A percentile compares a stretch with the other conserved stretches of the same genome.
phyloP scores from a whole-genome alignment of 23 tunicate genomes.

The Ciona savignyi region DNA sequence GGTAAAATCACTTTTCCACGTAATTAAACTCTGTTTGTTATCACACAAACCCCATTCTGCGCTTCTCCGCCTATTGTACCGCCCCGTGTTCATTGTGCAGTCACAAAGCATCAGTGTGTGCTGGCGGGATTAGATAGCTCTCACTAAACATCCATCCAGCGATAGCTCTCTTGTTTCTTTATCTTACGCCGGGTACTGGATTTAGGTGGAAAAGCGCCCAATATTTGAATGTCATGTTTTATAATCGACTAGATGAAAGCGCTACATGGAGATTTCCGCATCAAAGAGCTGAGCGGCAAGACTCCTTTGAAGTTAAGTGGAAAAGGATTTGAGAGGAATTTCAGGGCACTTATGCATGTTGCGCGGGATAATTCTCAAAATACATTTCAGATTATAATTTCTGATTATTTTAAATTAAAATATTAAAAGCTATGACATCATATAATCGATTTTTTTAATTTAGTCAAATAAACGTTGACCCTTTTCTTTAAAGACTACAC shows the following conservation, averaged over 20 bases:
- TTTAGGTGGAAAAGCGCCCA: background rate
- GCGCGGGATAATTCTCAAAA: no score
- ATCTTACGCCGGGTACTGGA: background rate
- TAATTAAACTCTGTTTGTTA: constrained; percentile 21
- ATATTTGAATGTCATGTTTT: constrained; percentile 19
- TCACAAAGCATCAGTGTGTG: constrained; percentile 35
- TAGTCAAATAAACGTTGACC: no score
- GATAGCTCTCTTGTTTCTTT: constrained; percentile 25
- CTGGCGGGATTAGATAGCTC: constrained; percentile 47
- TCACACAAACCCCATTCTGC: constrained; percentile 22
- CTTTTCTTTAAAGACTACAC: no score
- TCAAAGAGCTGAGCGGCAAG: background rate
- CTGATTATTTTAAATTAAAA: no score
- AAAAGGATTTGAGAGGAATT: background rate
- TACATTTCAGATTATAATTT: no score
- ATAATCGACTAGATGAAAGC: constrained; percentile 22
- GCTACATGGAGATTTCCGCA: constrained; percentile 1
- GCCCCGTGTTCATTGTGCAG: constrained; percentile 40
- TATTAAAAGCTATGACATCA: no score
- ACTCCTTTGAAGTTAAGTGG: background rate
- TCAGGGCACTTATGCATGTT: background rate
- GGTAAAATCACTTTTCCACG: constrained; percentile 2
- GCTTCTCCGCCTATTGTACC: constrained; percentile 61
- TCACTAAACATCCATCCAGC: constrained; percentile 26
- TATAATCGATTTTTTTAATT: no score